Evolutionary conservation across 2,797 vertebrate genomes (phyloP).

Genomic region (Typhlichthys eigenmanni): DNA sequence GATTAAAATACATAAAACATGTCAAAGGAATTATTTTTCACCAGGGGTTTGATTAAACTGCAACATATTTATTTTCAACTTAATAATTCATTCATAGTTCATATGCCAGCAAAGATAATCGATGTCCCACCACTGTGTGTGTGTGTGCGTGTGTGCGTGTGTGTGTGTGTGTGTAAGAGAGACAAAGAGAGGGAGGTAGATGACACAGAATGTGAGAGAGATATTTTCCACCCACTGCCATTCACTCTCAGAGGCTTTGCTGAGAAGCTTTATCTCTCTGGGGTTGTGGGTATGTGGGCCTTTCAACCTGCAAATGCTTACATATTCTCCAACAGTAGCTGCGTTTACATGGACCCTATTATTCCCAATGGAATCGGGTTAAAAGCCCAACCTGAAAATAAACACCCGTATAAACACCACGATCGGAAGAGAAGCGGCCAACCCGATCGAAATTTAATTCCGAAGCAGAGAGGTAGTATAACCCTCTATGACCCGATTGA

Average conservation of each 20-base stretch:
- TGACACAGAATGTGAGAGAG: slow-evolving; percentile 30
- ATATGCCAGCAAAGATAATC: neutral
- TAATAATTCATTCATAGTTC: slow-evolving; percentile 35
- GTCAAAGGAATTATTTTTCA: slow-evolving; percentile 70
- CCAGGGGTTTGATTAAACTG: slow-evolving; percentile 68
- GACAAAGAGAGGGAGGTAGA: slow-evolving; percentile 12
- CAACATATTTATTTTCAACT: slow-evolving; percentile 34
- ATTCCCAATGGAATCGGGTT: too few relatives aligned
- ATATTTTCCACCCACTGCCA: slow-evolving; percentile 41
- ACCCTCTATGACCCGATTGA: too few relatives aligned
- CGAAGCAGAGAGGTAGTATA: too few relatives aligned
- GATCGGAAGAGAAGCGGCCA: slow-evolving; percentile 2
- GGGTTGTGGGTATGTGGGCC: slow-evolving; percentile 43
- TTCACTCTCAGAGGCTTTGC: slow-evolving; percentile 52
- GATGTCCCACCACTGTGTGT: slow-evolving; percentile 20
- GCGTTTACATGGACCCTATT: too few relatives aligned
- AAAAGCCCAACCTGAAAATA: too few relatives aligned
- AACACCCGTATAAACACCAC: too few relatives aligned
- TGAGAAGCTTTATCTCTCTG: slow-evolving; percentile 50
- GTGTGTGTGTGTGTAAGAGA: slow-evolving; percentile 16
- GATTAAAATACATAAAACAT: slow-evolving; percentile 58
- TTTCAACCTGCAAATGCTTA: slow-evolving; percentile 52
- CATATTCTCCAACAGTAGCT: slow-evolving; percentile 45
- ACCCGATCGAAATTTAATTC: too few relatives aligned
- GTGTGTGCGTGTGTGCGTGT: slow-evolving; percentile 19